phyloP scores from a whole-genome alignment of 2,888 invertebrate genomes.

The Hypolimnas misippus region DNA sequence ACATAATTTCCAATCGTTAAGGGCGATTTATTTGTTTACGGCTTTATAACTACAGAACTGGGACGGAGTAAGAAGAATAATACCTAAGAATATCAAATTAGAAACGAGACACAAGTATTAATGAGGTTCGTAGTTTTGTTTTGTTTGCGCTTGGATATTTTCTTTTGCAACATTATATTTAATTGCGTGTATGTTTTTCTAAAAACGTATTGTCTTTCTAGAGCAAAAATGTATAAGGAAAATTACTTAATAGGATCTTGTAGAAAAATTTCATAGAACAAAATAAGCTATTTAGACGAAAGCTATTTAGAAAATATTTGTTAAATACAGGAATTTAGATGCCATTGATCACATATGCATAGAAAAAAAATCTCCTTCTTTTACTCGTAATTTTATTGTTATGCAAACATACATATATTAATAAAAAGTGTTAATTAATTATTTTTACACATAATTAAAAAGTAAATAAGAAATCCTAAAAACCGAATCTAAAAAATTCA shows the following conservation, averaged over 20 bases:
- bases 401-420: too few relatives aligned
- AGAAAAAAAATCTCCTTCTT: too few relatives aligned
- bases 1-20: conserved; percentile 34
- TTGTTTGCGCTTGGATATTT: conserved; percentile 22
- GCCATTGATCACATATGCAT: too few relatives aligned
- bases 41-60: conserved; percentile 50
- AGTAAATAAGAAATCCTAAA: too few relatives aligned
- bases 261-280: too few relatives aligned
- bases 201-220: not conserved
- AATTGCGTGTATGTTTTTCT: conserved; percentile 10
- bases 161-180: not conserved
- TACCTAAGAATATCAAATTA: conserved; percentile 62
- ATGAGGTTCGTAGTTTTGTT: conserved; percentile 44
- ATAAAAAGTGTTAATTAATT: too few relatives aligned
- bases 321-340: too few relatives aligned
- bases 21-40: conserved; percentile 66
- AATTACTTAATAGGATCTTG: not conserved
- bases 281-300: too few relatives aligned
- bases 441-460: too few relatives aligned
- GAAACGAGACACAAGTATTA: conserved; percentile 56
- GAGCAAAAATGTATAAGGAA: not conserved
- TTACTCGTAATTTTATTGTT: too few relatives aligned
- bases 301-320: too few relatives aligned
- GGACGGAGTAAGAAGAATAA: conserved; percentile 47
- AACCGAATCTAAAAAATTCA: too few relatives aligned